Evolutionary conservation across 2,888 invertebrate species (phyloP), one percentile per base, ranked within the genome.

Genomic region (Hoplodrina ambigua): DNA sequence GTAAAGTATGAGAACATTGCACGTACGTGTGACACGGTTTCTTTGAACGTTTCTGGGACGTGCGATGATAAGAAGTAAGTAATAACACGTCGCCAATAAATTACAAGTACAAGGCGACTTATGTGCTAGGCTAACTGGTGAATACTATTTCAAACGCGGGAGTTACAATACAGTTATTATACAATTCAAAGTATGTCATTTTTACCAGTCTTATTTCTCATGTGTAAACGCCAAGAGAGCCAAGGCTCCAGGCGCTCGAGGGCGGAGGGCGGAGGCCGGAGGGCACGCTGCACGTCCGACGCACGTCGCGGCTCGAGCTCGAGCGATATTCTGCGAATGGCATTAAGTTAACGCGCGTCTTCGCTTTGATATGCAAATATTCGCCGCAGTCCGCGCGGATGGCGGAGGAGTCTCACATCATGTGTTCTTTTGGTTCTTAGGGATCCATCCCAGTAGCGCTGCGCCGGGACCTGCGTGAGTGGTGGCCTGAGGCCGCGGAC

Each of bases 281-380:
- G 25, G 46, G 4, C 52, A 52, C 66, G 44, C 10, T 8, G 20
- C 46, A 52, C 11, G 49, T 20, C 11, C 10, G 49, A 30, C n/a
- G 37, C 11, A 13, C 50, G 46, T 56, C 25, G 5, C n/a, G 8
- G 54, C 33, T 54, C 19, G 13, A 59, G 6, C 11, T 59, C 55
- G 55, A 33, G 25, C 59, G 62, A 33, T 20, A 11, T 50, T 64
- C 53, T 52, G 64, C 60, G 60, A 53, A 72, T 53, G 57, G 68
- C 78, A 75, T 81, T 76, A 71, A 72, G 77, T 80, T 68, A 74
- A 65, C 67, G 70, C 75, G 75, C 72, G 73, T 52, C 73, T 70
- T 44, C 67, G 75, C 84, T 84, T 84, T 84, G 84, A 82, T 78
- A 84, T 84, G 84, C 74, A 58, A 84, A 84, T 82, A 54, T 50